Percentiles rank a stretch among this genome's conserved stretches.
These are phyloP conservation scores for Neogale vison DNA, from an alignment of 2,113 vertebrate species.

Conservation along the genomic window DNA sequence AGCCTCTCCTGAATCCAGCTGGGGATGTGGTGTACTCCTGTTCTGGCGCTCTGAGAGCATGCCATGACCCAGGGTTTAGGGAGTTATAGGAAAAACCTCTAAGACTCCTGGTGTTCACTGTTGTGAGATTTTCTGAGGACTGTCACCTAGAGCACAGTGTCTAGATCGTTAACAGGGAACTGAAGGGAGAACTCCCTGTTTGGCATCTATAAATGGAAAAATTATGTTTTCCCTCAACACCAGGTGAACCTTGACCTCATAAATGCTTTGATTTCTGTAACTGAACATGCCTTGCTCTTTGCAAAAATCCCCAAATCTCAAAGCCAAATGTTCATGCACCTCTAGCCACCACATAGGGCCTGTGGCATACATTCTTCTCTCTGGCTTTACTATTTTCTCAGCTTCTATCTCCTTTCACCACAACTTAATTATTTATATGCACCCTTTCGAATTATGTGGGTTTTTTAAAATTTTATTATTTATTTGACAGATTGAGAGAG, in stretches of 20 bases:
- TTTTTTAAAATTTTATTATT: too few species aligned
- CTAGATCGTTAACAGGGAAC: not conserved
- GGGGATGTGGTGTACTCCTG: too few species aligned
- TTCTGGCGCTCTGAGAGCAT: not conserved
- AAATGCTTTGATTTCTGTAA: not conserved
- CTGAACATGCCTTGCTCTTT: fast-evolving
- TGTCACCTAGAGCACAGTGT: not conserved
- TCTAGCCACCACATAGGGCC: not conserved
- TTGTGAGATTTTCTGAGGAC: not conserved
- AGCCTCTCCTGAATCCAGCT: not conserved
- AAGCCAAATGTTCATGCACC: not conserved
- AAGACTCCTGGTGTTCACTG: not conserved
- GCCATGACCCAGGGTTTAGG: not conserved
- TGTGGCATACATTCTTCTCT: not conserved
- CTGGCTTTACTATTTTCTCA: not conserved
- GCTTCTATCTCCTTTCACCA: not conserved
- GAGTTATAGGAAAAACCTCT: not conserved
- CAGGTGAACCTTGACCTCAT: not conserved
- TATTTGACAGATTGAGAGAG: too few species aligned
- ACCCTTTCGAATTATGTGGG: not conserved
- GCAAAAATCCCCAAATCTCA: not conserved
- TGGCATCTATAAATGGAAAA: not conserved
- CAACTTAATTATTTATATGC: not conserved
- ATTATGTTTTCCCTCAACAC: not conserved
- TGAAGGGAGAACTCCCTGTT: not conserved